A percentile compares a stretch with the other conserved stretches of the same genome.
These are phyloP conservation scores for Leucophenga montana DNA, from an alignment of 2,888 invertebrate species.

Conservation along the genomic window DNA sequence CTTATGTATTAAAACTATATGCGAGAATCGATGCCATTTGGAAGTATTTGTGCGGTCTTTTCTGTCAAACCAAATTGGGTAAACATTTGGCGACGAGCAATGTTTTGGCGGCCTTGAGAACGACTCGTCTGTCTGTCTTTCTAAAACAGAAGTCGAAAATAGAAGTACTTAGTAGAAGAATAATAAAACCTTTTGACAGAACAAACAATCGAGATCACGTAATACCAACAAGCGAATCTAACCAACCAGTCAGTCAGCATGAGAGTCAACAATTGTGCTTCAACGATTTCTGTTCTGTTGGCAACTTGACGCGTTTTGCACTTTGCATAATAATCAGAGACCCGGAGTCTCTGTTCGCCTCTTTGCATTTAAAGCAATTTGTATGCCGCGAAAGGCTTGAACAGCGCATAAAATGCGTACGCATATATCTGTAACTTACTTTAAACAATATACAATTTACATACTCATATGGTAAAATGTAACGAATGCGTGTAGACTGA, in stretches of 20 bases:
- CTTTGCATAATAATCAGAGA: conserved; percentile 58
- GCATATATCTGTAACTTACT: too few relatives aligned
- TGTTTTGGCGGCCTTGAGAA: conserved; percentile 44
- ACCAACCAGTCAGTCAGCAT: conserved; percentile 22
- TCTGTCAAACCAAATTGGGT: conserved; percentile 33
- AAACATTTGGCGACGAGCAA: conserved; percentile 16
- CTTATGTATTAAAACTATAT: too few relatives aligned
- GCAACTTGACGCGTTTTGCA: conserved; percentile 64
- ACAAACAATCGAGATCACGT: too few relatives aligned
- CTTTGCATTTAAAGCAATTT: conserved; percentile 5
- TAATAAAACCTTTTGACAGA: background rate
- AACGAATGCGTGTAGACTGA: too few relatives aligned
- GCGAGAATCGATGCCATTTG: too few relatives aligned
- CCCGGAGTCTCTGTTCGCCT: conserved; percentile 3
- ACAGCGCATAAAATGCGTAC: too few relatives aligned
- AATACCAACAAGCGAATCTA: too few relatives aligned
- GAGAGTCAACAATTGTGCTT: conserved; percentile 6
- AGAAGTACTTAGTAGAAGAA: conserved; percentile 28
- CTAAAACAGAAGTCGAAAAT: too few relatives aligned
- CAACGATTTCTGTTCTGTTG: conserved; percentile 45
- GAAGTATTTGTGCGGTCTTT: conserved; percentile 17
- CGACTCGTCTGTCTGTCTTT: background rate
- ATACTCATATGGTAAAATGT: too few relatives aligned
- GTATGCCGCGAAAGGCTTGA: background rate
- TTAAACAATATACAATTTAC: too few relatives aligned